Evolutionary conservation across 1,140 invertebrate genomes (phyloP).

Genomic region (Antheraea mylitta): DNA sequence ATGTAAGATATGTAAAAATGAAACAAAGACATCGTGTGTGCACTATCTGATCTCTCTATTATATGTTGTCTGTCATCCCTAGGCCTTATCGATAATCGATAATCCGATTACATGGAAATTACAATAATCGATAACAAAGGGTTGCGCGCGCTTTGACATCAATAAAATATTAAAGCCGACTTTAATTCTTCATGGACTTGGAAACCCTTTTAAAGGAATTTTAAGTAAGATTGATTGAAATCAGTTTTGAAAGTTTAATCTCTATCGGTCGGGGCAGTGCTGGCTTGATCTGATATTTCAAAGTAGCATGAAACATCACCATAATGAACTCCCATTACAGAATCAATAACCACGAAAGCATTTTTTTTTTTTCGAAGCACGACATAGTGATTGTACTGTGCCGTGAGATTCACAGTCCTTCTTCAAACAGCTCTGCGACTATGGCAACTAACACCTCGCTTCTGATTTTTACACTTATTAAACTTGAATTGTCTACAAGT

Average conservation of each 20-base stretch:
- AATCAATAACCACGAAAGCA: neutral
- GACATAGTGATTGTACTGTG: too few species aligned
- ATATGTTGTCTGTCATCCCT: neutral
- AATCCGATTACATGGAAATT: conserved; percentile 22
- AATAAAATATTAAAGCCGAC: conserved; percentile 10
- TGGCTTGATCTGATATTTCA: neutral
- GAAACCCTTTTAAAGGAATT: conserved; percentile 6
- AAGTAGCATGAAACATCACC: neutral
- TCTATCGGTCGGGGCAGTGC: conserved; percentile 5
- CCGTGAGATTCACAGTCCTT: too few species aligned
- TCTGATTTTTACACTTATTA: too few species aligned
- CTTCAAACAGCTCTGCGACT: too few species aligned
- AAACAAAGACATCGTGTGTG: too few species aligned
- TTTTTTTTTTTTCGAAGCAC: too few species aligned
- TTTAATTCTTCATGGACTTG: conserved; percentile 12
- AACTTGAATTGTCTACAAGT: too few species aligned
- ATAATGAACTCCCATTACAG: neutral
- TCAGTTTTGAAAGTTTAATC: conserved; percentile 11
- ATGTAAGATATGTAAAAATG: too few species aligned
- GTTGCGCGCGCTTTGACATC: conserved; percentile 14
- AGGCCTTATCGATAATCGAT: conserved; percentile 9
- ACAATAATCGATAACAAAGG: conserved; percentile 21
- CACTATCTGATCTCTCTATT: neutral
- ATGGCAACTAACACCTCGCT: too few species aligned
- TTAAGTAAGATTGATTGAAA: conserved; percentile 13